Conservation (phyloP, 2,888 invertebrate species). For the Hypsopygia costalis region DNA sequence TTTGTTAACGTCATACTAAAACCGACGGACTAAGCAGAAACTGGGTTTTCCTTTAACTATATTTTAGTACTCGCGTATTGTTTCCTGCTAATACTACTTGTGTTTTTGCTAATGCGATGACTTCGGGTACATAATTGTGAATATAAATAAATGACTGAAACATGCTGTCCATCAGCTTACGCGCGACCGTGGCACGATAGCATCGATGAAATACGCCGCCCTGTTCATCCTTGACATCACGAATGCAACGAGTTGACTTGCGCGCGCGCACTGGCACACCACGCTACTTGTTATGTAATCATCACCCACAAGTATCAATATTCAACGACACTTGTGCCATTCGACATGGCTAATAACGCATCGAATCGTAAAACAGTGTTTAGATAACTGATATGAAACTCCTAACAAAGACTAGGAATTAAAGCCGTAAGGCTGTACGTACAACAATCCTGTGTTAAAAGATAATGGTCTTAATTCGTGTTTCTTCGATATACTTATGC, state of each 20-base stretch:
- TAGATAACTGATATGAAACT: not conserved
- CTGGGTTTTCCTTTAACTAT: conserved; percentile 10
- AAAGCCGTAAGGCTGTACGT: too few relatives aligned
- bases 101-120: not conserved
- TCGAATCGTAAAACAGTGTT: conserved; percentile 6
- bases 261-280: conserved; percentile 32
- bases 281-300: conserved; percentile 57
- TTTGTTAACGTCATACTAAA: conserved; percentile 12
- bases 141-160: conserved; percentile 2
- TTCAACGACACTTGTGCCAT: conserved; percentile 46
- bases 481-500: too few relatives aligned
- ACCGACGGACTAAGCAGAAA: not conserved
- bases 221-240: conserved; percentile 69
- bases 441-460: too few relatives aligned
- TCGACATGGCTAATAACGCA: conserved; percentile 29
- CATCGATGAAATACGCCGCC: conserved; percentile 48
- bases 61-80: not conserved
- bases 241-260: conserved; percentile 33
- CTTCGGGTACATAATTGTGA: conserved; percentile 1
- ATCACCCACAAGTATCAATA: conserved; percentile 47
- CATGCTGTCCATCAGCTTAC: conserved; percentile 23
- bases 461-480: too few relatives aligned
- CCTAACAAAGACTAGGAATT: too few relatives aligned
- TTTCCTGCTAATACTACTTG: not conserved
- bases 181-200: conserved; percentile 55